Base-by-base conservation (phyloP, 2,888 invertebrate species). In the Eupithecia centaureata region DNA sequence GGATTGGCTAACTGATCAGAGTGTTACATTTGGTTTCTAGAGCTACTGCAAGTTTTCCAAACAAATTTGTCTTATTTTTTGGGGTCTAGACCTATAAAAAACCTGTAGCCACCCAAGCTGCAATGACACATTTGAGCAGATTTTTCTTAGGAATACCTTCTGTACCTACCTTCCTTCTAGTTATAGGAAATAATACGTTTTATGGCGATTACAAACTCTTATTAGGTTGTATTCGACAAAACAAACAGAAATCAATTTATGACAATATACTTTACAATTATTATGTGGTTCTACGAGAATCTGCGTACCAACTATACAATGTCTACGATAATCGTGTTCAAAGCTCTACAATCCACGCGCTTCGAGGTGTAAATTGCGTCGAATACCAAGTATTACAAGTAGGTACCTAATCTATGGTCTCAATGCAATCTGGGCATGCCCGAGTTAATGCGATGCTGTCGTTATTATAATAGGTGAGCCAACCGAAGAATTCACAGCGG, bases 401-500 rank as follows among this genome's bases (percentile, higher is more conserved):
- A n/a, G n/a, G 32, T 35, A 35, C 35, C 5, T n/a, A 1, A 28
- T 28, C 8, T 52, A 38, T 33, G 12, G 54, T 51, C 33, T 35
- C 28, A 38, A 35, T 18, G 62, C 62, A 62, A 62, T 35, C 4
- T n/a, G 42, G 22, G 22, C 22, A 33, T 30, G 30, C 30, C 5
- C 38, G 51, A 51, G 38, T 52, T 62, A 61, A 67, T 67, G n/a
- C n/a, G 42, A 67, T 58, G 59, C 42, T 42, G 42, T 42, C 18
- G 35, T 52, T 51, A 67, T 62, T 30, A 38, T 51, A 62, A 57
- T 61, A 47, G 57, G 59, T 56, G 54, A 67, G 27, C 54, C 59
- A 59, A 47, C 27, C 32, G 51, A 71, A 65, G 65, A 63, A 84
- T 85, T 85, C 79, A 89, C 88, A 81, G 75, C 22, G 82, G 81